A percentile compares a stretch with the other conserved stretches of the same genome.
Evolutionary conservation across 2,113 vertebrate genomes (phyloP).

Genomic region (Phyllostomus hastatus): DNA sequence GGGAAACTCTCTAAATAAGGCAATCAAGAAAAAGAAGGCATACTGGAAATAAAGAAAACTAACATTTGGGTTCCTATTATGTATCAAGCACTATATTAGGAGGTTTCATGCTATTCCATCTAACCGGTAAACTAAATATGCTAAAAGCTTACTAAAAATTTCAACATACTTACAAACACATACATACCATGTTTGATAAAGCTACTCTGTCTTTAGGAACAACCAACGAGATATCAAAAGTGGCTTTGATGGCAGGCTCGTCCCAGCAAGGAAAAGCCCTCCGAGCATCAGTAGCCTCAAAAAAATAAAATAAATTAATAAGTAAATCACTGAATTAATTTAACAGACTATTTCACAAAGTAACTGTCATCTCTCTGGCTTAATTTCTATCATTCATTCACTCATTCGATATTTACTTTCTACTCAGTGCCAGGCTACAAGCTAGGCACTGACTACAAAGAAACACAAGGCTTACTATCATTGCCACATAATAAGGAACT

Average conservation of each 20-base stretch:
- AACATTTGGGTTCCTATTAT: neutral
- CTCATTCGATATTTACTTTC: constrained; percentile 16
- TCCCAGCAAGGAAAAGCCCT: constrained; percentile 99
- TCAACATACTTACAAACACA: constrained; percentile 32
- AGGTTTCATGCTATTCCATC: neutral
- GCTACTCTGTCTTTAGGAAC: constrained; percentile 98
- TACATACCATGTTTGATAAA: constrained; percentile 98
- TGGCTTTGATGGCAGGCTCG: constrained; percentile 98
- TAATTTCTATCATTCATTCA: neutral
- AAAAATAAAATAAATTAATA: constrained; percentile 42
- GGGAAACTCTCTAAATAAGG: neutral
- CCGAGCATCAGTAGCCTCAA: constrained; percentile 96
- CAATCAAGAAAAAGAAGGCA: constrained; percentile 9
- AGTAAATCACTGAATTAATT: neutral
- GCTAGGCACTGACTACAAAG: neutral
- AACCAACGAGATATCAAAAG: constrained; percentile 96
- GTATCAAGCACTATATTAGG: neutral
- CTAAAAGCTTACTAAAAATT: neutral
- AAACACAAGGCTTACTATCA: neutral
- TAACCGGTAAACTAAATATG: constrained; percentile 3
- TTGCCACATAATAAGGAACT: neutral
- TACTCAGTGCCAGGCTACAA: neutral
- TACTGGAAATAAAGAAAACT: constrained; percentile 15
- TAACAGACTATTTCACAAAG: constrained; percentile 20
- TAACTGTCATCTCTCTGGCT: neutral